Percentiles rank a stretch among this genome's conserved stretches.
Conservation (phyloP, 2,888 invertebrate species). For the Xestia xanthographa region DNA sequence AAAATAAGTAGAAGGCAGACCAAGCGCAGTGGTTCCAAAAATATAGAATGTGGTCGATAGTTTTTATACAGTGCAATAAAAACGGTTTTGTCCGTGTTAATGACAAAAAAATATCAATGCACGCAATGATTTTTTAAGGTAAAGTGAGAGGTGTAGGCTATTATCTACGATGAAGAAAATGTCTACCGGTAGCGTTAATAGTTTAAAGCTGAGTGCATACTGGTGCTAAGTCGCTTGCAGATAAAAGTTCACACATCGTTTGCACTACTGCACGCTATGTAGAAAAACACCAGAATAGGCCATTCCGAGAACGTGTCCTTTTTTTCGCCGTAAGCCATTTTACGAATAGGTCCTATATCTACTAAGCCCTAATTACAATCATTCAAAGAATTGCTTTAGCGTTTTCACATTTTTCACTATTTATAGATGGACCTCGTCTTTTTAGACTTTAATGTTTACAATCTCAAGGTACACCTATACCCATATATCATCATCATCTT, state of each 20-base stretch:
- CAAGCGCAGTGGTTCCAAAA: slow-evolving; percentile 12
- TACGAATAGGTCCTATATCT: no score
- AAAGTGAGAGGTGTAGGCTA: slow-evolving; percentile 39
- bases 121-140: slow-evolving; percentile 22
- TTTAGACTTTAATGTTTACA: no score
- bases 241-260: background rate
- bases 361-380: no score
- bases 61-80: background rate
- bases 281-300: background rate
- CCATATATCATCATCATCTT: no score
- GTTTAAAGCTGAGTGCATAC: slow-evolving; percentile 5
- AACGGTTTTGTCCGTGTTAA: slow-evolving; percentile 12
- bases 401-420: background rate
- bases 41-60: background rate
- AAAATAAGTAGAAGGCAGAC: background rate
- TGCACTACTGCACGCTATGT: background rate
- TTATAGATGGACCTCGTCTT: background rate
- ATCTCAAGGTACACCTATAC: no score
- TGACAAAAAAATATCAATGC: slow-evolving; percentile 27
- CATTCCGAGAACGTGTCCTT: no score
- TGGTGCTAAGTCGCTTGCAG: background rate
- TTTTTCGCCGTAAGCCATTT: no score
- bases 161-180: slow-evolving; percentile 30
- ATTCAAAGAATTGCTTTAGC: no score
- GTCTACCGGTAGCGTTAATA: background rate